A percentile compares a stretch with the other conserved stretches of the same genome.
Conservation (phyloP, 37 sponge, comb jelly and placozoan genomes). For the Halichondria panicea region DNA sequence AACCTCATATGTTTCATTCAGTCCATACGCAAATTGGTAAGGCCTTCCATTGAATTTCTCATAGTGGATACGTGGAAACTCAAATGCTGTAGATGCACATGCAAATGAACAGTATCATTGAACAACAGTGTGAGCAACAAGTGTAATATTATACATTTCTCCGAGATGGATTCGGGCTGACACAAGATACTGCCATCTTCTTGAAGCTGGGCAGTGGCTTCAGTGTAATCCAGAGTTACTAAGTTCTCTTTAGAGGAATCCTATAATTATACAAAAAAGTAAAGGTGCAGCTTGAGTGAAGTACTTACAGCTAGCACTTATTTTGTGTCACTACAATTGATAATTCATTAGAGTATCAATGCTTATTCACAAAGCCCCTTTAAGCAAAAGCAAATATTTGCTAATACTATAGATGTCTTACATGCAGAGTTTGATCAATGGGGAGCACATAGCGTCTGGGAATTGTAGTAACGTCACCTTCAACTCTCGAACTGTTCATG, state of each 20-base stretch:
- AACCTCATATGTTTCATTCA: too few relatives aligned
- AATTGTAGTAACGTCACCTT: too few relatives aligned
- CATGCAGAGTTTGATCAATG: too few relatives aligned
- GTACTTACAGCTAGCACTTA: not conserved
- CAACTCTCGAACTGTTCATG: too few relatives aligned
- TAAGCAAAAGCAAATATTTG: too few relatives aligned
- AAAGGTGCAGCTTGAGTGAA: not conserved
- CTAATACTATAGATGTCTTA: too few relatives aligned
- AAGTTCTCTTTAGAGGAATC: not conserved
- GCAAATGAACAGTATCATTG: not conserved
- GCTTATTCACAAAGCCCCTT: too few relatives aligned
- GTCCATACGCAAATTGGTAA: slow-evolving; percentile 13
- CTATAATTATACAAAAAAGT: not conserved
- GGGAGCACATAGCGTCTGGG: too few relatives aligned
- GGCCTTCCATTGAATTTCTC: slow-evolving; percentile 4
- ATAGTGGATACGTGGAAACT: slow-evolving; percentile 24
- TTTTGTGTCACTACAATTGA: not conserved
- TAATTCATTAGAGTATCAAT: too few relatives aligned
- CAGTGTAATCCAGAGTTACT: slow-evolving; percentile 11
- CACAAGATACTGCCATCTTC: slow-evolving; percentile 20
- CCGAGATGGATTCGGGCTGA: slow-evolving; percentile 3
- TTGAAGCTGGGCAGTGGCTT: slow-evolving; percentile 24
- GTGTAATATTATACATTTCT: not conserved
- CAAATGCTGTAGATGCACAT: slow-evolving; percentile 1
- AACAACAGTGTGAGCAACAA: not conserved